A percentile compares a stretch with the other conserved stretches of the same genome.
phyloP scores from a whole-genome alignment of 2,888 invertebrate species.

The Ophonus ardosiacus region DNA sequence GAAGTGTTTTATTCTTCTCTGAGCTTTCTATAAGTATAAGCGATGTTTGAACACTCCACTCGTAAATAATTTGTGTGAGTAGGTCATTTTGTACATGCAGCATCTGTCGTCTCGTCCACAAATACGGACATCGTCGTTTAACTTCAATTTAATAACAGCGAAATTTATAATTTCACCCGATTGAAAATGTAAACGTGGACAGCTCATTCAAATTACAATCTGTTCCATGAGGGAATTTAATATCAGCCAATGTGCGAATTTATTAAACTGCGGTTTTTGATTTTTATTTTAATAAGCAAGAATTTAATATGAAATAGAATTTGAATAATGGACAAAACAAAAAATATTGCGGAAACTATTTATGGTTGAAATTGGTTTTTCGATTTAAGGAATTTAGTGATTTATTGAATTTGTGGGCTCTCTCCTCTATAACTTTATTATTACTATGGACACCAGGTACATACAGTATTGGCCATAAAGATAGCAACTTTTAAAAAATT shows the following conservation, averaged over 20 bases:
- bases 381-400: too few relatives aligned
- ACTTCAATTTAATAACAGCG: constrained; percentile 43
- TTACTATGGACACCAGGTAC: too few relatives aligned
- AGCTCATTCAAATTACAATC: neutral
- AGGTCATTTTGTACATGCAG: constrained; percentile 57
- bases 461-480: too few relatives aligned
- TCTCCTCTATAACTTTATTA: too few relatives aligned
- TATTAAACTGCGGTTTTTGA: neutral
- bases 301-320: neutral
- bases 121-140: constrained; percentile 27
- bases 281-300: neutral
- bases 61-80: constrained; percentile 61
- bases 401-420: too few relatives aligned
- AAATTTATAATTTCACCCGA: constrained; percentile 34
- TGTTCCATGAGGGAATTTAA: neutral
- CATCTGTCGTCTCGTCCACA: constrained; percentile 48
- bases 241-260: neutral
- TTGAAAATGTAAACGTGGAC: neutral
- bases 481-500: too few relatives aligned
- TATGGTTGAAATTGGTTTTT: too few relatives aligned
- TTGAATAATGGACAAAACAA: neutral
- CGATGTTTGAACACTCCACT: constrained; percentile 38
- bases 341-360: neutral
- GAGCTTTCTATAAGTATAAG: constrained; percentile 60
- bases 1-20: neutral